phyloP scores from a whole-genome alignment of 2,888 invertebrate species.

The Alloscopus bannaensis region DNA sequence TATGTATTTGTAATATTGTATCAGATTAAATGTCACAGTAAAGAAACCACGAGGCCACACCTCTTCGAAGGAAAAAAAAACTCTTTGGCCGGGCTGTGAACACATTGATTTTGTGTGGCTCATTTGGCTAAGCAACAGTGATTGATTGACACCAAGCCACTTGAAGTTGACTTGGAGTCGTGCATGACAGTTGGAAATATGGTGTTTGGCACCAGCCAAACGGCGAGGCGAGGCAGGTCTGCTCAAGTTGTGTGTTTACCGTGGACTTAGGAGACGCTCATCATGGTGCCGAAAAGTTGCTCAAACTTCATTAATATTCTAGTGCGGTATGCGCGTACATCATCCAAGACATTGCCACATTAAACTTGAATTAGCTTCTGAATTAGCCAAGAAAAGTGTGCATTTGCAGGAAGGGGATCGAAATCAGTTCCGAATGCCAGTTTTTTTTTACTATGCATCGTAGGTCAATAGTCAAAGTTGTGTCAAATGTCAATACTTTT shows the following conservation, averaged over 20 bases:
- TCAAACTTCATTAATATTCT: no score
- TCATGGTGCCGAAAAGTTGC: no score
- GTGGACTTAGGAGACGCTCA: no score
- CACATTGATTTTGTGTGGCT: not conserved
- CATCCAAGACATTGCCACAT: no score
- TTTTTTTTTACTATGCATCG: no score
- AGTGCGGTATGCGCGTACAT: no score
- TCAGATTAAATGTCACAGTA: constrained; percentile 43
- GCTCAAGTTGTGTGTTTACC: no score
- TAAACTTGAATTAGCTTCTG: not conserved
- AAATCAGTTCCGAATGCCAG: no score
- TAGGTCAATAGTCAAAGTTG: no score
- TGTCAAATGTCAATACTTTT: no score
- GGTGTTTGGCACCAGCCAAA: not conserved
- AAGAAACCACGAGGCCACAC: constrained; percentile 22
- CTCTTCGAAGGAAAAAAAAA: not conserved
- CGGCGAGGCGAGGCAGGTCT: not conserved
- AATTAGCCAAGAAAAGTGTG: not conserved
- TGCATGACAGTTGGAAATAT: constrained; percentile 25
- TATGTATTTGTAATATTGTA: constrained; percentile 23
- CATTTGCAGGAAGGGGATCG: no score
- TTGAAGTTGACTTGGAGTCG: constrained; percentile 22
- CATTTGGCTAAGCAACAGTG: constrained; percentile 24
- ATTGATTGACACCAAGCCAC: constrained; percentile 41
- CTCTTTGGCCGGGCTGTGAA: not conserved